Percentiles rank a stretch among this genome's conserved stretches.
phyloP scores from a whole-genome alignment of 2,113 vertebrate species.

The Limnothrissa miodon region DNA sequence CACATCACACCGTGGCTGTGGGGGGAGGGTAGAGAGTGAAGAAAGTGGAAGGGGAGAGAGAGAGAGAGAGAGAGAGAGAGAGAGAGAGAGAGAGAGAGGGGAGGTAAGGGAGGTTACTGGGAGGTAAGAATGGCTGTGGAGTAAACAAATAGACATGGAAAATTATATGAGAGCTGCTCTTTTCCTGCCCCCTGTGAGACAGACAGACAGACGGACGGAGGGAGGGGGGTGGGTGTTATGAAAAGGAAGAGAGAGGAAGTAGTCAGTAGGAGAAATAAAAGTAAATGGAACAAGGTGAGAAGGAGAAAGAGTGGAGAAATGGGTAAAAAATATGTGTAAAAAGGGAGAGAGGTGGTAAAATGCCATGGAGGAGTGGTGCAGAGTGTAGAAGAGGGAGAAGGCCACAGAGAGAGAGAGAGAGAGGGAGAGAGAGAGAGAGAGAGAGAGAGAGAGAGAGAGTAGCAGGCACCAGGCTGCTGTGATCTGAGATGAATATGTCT shows the following conservation, averaged over 20 bases:
- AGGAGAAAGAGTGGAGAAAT: background rate
- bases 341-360: background rate
- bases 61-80: background rate
- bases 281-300: background rate
- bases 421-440: background rate
- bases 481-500: slow-evolving; percentile 34
- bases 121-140: background rate
- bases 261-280: background rate
- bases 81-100: background rate
- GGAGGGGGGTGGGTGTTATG: background rate
- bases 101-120: too few relatives aligned
- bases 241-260: background rate
- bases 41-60: background rate
- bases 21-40: background rate
- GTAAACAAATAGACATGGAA: background rate
- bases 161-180: background rate
- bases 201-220: background rate
- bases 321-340: background rate
- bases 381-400: background rate
- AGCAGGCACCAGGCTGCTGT: slow-evolving; percentile 17
- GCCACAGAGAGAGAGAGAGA: background rate
- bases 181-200: background rate
- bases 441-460: background rate
- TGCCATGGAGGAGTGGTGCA: background rate
- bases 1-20: slow-evolving; percentile 27